Evolutionary conservation across 2,888 invertebrate species (phyloP).

Genomic region (Drosophila demipolita): DNA sequence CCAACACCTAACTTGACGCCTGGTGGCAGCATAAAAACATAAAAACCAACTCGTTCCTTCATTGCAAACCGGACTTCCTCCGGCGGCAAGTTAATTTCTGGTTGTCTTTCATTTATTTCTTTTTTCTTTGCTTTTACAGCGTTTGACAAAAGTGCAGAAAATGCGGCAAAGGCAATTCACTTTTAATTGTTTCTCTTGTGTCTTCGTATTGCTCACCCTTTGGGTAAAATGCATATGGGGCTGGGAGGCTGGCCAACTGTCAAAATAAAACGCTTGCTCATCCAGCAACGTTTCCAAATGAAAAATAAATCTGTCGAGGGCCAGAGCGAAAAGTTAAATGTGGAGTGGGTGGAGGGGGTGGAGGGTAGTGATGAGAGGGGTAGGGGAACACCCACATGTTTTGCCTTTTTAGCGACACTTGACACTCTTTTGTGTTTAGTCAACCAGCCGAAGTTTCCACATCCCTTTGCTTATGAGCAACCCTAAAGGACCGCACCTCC

Average conservation of each 20-base stretch:
- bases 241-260: slow-evolving; percentile 58
- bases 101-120: slow-evolving; percentile 22
- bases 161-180: slow-evolving; percentile 62
- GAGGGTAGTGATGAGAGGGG: background rate
- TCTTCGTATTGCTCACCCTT: slow-evolving; percentile 21
- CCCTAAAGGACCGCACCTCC: slow-evolving; percentile 22
- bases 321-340: background rate
- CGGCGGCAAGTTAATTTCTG: slow-evolving; percentile 22
- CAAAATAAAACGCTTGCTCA: slow-evolving; percentile 75
- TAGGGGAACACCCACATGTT: slow-evolving; percentile 45
- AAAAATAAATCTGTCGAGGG: slow-evolving; percentile 55
- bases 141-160: slow-evolving; percentile 18
- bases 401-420: slow-evolving; percentile 79
- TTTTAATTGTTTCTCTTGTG: slow-evolving; percentile 73
- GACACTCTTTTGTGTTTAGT: slow-evolving; percentile 79
- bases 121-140: slow-evolving; percentile 27
- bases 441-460: slow-evolving; percentile 53
- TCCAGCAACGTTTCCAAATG: slow-evolving; percentile 61
- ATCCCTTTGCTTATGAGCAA: slow-evolving; percentile 47
- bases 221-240: slow-evolving; percentile 17
- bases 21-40: slow-evolving; percentile 23
- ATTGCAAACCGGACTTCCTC: slow-evolving; percentile 10
- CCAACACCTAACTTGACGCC: slow-evolving; percentile 1
- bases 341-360: background rate
- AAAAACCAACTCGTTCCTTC: slow-evolving; percentile 7